Evolutionary conservation across 2,797 vertebrate genomes (phyloP), one percentile per base, ranked within the genome.

Genomic region (Macrochelys suwanniensis): DNA sequence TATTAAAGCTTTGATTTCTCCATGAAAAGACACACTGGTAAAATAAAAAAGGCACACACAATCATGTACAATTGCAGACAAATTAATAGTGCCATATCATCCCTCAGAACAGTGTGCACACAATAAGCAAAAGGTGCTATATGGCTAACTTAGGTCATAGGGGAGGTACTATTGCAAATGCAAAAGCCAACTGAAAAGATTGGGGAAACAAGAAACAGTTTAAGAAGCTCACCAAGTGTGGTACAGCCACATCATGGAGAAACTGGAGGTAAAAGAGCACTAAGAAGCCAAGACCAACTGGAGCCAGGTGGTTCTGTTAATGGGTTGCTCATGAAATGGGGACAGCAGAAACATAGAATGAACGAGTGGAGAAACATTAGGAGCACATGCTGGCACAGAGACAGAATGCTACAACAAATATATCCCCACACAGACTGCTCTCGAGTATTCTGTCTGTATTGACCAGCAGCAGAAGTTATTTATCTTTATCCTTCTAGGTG

Each of bases 21-120:
- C 89, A 33, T 87, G 94, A 80, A 89, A 91, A 93, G 59, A 31
- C 28, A 65, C n/a, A 68, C 33, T 37, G n/a, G n/a, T 68, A 19
- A 68, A 68, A 68, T 19, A 37, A 68, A 37, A 68, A n/a, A 68
- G 61, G 93, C 0, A 1, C 56, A 49, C 3, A 3, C 89, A 80
- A 79, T 90, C 85, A 61, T 86, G 56, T 81, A 88, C 17, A 45
- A 8, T 31, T 92, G 53, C 87, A 92, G 31, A 26, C 89, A 33
- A 82, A 47, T 53, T 76, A 84, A 84, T 15, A 54, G 7, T 77
- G 79, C 50, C 83, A 83, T 21, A 37, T 71, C 7, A 37, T 42
- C 11, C 84, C 78, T 89, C 90, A 54, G 82, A 94, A 45, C 93
- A 92, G 71, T 49, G 88, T 3, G 10, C 81, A 17, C 88, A 21